Evolutionary conservation across 1,140 invertebrate genomes (phyloP).

Genomic region (Drosophila lacteicornis): DNA sequence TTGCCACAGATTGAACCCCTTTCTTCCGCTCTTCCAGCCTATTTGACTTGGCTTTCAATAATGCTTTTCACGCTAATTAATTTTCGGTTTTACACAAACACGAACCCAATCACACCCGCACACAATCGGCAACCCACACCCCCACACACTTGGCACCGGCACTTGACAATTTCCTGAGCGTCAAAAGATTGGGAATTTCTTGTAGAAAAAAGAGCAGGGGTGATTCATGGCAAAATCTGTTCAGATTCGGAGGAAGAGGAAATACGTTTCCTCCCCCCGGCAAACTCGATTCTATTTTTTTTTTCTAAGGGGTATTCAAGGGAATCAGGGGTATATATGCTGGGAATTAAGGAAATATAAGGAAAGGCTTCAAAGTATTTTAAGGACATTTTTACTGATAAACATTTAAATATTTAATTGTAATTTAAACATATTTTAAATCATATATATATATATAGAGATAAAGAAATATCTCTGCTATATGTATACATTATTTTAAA

Average conservation of each 20-base stretch:
- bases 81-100: conserved; percentile 66
- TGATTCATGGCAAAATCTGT: conserved; percentile 32
- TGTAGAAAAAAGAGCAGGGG: conserved; percentile 8
- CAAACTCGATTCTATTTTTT: conserved; percentile 8
- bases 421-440: no score
- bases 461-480: no score
- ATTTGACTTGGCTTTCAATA: conserved; percentile 66
- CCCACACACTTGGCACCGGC: conserved; percentile 27
- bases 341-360: accelerated
- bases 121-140: conserved; percentile 16
- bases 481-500: no score
- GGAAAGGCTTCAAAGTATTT: background rate
- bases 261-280: conserved; percentile 29
- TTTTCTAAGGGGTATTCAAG: background rate
- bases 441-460: no score
- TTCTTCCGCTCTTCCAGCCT: background rate
- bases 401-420: no score
- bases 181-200: conserved; percentile 49
- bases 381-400: background rate
- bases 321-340: background rate
- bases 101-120: conserved; percentile 38
- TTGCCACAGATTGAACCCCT: background rate
- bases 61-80: conserved; percentile 84
- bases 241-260: background rate
- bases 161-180: conserved; percentile 69